Evolutionary conservation across 2,113 vertebrate genomes (phyloP).

Genomic region (Lethenteron camtschaticum): DNA sequence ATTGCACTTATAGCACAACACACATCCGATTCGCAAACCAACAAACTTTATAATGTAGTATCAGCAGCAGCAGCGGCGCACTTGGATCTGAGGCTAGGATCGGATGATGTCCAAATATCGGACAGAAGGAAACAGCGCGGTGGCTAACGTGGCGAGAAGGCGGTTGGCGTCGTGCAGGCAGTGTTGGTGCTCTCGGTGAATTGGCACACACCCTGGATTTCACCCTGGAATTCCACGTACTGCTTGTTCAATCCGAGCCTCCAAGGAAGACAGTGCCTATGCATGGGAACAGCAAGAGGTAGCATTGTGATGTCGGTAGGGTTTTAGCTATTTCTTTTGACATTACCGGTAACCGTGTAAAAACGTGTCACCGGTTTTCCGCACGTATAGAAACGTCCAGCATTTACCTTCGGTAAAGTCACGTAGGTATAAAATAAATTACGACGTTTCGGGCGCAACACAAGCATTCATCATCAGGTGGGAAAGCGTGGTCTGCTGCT

Average conservation of each 20-base stretch:
- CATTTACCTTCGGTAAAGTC: no score
- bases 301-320: background rate
- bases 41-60: no score
- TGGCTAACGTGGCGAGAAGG: constrained; percentile 55
- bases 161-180: constrained; percentile 52
- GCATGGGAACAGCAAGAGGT: background rate
- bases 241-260: constrained; percentile 58
- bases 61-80: no score
- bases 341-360: no score
- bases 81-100: constrained; percentile 14
- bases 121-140: constrained; percentile 59
- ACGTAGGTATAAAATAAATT: no score
- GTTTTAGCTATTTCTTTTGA: background rate
- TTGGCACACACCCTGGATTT: constrained; percentile 38
- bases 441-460: no score
- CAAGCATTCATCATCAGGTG: no score
- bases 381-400: no score
- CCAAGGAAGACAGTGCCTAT: constrained; percentile 43
- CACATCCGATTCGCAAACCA: no score
- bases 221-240: constrained; percentile 52
- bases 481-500: no score
- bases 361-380: no score
- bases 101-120: constrained; percentile 68
- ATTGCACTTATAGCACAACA: no score
- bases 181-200: constrained; percentile 66